Percentiles rank a stretch among this genome's conserved stretches.
These are phyloP conservation scores for Pollenia labialis DNA, from an alignment of 2,888 invertebrate species.

Conservation along the genomic window DNA sequence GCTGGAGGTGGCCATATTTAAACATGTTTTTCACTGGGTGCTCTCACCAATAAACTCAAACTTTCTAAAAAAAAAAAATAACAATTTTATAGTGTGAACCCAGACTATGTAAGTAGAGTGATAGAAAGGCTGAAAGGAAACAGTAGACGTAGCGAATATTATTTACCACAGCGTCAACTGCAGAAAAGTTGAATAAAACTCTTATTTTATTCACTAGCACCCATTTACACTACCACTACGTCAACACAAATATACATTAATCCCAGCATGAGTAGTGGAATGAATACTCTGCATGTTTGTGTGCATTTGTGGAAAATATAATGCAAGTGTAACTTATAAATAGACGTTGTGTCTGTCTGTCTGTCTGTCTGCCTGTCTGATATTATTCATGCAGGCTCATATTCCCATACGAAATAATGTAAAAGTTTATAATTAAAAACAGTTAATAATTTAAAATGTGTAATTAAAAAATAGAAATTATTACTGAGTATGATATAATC, in stretches of 20 bases:
- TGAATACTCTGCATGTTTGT: neutral
- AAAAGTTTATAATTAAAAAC: constrained; percentile 55
- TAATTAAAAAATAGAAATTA: neutral
- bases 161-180: constrained; percentile 47
- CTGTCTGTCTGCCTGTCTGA: neutral
- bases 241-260: neutral
- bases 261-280: neutral
- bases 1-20: too few relatives aligned
- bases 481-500: neutral
- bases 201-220: constrained; percentile 6
- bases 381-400: constrained; percentile 1
- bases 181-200: constrained; percentile 27
- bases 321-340: constrained; percentile 45
- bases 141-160: neutral
- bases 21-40: too few relatives aligned
- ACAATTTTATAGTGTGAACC: too few relatives aligned
- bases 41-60: too few relatives aligned
- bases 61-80: too few relatives aligned
- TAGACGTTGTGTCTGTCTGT: neutral
- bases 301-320: constrained; percentile 26
- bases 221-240: neutral
- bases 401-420: constrained; percentile 54
- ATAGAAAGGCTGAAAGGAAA: constrained; percentile 13
- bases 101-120: neutral
- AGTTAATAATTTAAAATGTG: constrained; percentile 51